Evolutionary conservation across 2,797 vertebrate species (phyloP), one percentile per base, ranked within the genome.

Genomic region (Caiman crocodilus): DNA sequence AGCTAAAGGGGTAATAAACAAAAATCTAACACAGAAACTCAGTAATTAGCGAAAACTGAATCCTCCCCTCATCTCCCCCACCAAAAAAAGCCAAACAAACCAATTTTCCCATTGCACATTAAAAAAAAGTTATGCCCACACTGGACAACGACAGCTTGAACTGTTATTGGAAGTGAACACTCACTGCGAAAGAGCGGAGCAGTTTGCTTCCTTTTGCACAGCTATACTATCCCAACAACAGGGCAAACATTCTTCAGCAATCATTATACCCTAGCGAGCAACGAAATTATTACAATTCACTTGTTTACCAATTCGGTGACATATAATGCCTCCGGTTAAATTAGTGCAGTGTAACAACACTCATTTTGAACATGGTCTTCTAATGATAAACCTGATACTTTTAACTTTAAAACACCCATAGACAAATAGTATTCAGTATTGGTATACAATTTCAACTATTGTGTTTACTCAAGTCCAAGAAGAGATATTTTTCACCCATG

Each of bases 211-310:
- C 56, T 90, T 91, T 63, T 85, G 85, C 2, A 2, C 25, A 75
- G 23, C 15, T 79, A 79, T 82, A 58, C 78, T 82, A 30, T 25
- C 56, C 65, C 73, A 81, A 87, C 58, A 84, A 90, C 21, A 81
- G 63, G 87, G 88, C 50, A 90, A 79, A 71, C 69, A 92, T 89
- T 88, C 79, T 90, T 65, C 76, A 87, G 87, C 84, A 95, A 96
- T 65, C 84, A 86, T 16, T 87, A 26, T 6, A 5, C 32, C 92
- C 69, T 76, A 91, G 75, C 94, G 93, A 73, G 30, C 50, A 90
- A 90, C 92, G 92, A 92, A 97, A 76, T 81, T 93, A 93, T 87
- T 91, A 79, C 67, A 94, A 89, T 82, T 93, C 85, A 90, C 65
- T 85, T 76, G 79, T 92, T 94, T 91, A 94, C 60, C 55, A 93